Evolutionary conservation across 2,113 vertebrate species (phyloP).

Genomic region (Terrapene triunguis): DNA sequence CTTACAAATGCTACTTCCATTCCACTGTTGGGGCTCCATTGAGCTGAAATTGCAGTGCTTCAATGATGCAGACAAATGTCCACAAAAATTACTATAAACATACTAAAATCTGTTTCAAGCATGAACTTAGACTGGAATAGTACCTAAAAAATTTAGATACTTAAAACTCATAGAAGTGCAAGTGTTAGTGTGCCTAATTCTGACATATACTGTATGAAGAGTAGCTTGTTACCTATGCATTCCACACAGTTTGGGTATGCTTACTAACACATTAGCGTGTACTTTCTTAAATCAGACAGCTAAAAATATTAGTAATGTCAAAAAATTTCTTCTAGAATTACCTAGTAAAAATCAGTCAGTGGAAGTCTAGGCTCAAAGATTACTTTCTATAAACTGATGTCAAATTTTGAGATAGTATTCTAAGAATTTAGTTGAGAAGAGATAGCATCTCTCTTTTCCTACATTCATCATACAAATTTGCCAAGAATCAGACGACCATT

Average conservation of each 20-base stretch:
- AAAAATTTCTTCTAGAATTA: background rate
- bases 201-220: background rate
- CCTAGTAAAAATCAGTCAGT: background rate
- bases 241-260: background rate
- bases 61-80: background rate
- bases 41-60: background rate
- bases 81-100: background rate
- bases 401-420: background rate
- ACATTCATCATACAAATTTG: rapidly evolving
- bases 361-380: background rate
- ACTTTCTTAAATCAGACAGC: background rate
- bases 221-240: background rate
- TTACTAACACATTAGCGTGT: background rate
- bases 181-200: background rate
- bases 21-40: background rate
- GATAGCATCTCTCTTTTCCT: background rate
- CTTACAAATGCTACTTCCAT: background rate
- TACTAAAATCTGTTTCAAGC: background rate
- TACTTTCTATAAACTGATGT: background rate
- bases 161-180: background rate
- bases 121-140: background rate
- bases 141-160: background rate
- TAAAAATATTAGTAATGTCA: background rate
- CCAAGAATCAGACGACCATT: background rate
- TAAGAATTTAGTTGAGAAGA: background rate